Evolutionary conservation across 2,113 vertebrate genomes (phyloP), one percentile per base, ranked within the genome.

Genomic region (Haplochromis vanheusdeni): DNA sequence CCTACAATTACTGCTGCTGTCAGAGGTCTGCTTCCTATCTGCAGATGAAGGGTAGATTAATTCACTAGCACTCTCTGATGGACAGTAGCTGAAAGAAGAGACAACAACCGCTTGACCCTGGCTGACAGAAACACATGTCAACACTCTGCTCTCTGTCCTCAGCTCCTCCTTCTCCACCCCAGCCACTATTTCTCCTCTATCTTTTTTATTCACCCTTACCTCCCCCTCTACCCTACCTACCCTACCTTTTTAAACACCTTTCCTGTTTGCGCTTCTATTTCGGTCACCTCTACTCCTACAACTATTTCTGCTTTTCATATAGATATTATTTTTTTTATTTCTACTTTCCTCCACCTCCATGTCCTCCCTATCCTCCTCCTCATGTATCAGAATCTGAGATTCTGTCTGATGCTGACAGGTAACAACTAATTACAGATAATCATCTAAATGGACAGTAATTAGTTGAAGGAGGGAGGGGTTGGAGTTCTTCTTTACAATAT

Each of bases 371-470:
- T 84, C 86, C 55, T 86, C 86, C 91, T 87, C 89, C 58, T 89
- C 52, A 19, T 86, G 90, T 89, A 88, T 90, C 58, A 84, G 35
- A 55, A 82, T 42, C 73, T 16, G 73, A 52, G 65, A 54, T 84
- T 89, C 91, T 91, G 82, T 87, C 87, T 87, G 95, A 95, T 91
- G 92, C 96, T 95, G 95, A 96, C 97, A 96, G 95, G 95, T 97
- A 96, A 96, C 96, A 93, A 92, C 92, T 95, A 97, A 96, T 96
- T 96, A 96, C 92, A 95, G 94, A 95, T 96, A 96, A 96, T 95
- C 96, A 96, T 95, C 94, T 94, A 94, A 96, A 95, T 96, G 95
- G 96, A 96, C 95, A 95, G 96, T 97, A 97, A 97, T 97, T 97
- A 97, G 94, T 91, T 93, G 83, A 93, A 95, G 90, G 85, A 90